Conservation (phyloP, 1,140 invertebrate genomes). For the Drosophila pseudoobscura region DNA sequence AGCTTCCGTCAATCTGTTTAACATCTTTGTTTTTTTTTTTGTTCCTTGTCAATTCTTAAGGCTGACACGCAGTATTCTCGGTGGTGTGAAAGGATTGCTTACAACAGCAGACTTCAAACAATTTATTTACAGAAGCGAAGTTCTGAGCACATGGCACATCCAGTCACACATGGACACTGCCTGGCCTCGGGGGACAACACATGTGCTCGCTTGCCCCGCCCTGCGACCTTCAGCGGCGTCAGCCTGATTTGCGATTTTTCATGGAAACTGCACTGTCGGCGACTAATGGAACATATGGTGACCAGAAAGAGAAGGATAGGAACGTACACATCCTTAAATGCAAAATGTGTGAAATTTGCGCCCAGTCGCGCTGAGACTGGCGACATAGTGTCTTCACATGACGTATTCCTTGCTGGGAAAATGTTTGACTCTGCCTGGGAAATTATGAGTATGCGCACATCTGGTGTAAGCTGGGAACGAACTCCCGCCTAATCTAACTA, state of each 20-base stretch:
- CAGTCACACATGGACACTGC: constrained; percentile 20
- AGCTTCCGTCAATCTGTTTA: constrained; percentile 19
- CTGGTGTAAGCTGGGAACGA: background rate
- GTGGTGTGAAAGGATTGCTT: constrained; percentile 29
- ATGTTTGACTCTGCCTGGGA: constrained; percentile 5
- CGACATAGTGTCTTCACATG: constrained; percentile 43
- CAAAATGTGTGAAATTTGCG: constrained; percentile 60
- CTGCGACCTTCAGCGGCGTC: constrained; percentile 65
- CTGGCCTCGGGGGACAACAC: background rate
- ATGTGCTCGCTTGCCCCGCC: constrained; percentile 2
- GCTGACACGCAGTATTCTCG: no score
- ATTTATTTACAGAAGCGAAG: constrained; percentile 10
- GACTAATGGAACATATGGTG: constrained; percentile 64
- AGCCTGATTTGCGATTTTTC: constrained; percentile 74
- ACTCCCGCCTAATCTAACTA: no score
- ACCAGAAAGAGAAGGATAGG: constrained; percentile 51
- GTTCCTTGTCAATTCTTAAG: background rate
- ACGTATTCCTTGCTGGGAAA: constrained; percentile 28
- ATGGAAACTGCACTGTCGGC: constrained; percentile 66
- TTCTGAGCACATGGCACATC: constrained; percentile 7
- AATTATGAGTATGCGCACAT: constrained; percentile 19
- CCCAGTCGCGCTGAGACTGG: constrained; percentile 17
- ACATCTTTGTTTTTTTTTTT: constrained; percentile 17
- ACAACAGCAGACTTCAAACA: constrained; percentile 4
- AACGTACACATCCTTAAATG: constrained; percentile 29